These are phyloP conservation scores for Bugulina stolonifera DNA, from an alignment of 2,888 invertebrate species.

Conservation along the genomic window DNA sequence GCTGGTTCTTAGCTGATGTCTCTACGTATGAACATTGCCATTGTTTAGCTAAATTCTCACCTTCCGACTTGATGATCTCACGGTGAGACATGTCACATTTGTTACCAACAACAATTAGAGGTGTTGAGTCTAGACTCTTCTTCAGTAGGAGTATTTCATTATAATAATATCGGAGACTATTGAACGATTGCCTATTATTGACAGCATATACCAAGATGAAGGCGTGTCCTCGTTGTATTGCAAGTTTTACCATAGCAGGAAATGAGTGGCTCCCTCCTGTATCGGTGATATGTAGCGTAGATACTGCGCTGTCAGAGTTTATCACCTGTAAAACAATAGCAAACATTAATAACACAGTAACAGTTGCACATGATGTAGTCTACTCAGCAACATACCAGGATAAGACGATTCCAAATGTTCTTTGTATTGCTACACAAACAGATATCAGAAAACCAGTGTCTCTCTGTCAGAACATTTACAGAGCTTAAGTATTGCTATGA, in stretches of 20 bases:
- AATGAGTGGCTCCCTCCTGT: conserved; percentile 99
- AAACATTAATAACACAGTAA: neutral
- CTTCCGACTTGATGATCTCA: conserved; percentile 25
- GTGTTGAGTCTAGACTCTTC: conserved; percentile 61
- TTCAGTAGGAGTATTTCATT: conserved; percentile 80
- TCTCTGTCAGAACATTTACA: too few relatives aligned
- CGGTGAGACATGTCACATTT: conserved; percentile 81
- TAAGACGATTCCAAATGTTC: too few relatives aligned
- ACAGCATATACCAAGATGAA: conserved; percentile 97
- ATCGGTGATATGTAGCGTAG: conserved; percentile 98
- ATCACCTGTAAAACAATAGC: neutral
- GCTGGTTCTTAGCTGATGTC: conserved; percentile 97
- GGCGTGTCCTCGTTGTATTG: conserved; percentile 97
- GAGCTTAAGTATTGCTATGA: too few relatives aligned
- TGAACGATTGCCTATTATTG: conserved; percentile 85
- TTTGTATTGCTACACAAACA: too few relatives aligned
- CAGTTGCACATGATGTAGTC: too few relatives aligned
- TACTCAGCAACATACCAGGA: too few relatives aligned
- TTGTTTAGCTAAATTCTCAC: conserved; percentile 66
- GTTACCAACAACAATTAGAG: conserved; percentile 95
- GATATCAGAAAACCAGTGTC: too few relatives aligned
- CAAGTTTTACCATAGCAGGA: conserved; percentile 97
- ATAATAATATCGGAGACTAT: conserved; percentile 93
- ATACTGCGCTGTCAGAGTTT: conserved; percentile 60
- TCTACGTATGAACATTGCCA: conserved; percentile 95